Percentiles rank a stretch among this genome's conserved stretches.
Evolutionary conservation across 2,888 invertebrate genomes (phyloP).

Genomic region (Mythimna albipuncta): DNA sequence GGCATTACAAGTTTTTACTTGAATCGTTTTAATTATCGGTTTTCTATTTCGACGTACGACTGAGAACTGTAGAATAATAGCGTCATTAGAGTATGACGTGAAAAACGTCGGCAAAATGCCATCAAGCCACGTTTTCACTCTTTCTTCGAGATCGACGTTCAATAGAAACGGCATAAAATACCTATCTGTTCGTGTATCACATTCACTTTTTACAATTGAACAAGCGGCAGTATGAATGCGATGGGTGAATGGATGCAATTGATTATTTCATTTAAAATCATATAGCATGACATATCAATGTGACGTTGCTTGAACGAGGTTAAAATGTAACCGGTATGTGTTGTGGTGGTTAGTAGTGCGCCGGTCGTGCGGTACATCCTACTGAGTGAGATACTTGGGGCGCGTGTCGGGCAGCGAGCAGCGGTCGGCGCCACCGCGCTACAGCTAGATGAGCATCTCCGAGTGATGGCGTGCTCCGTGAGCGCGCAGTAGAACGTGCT

Average conservation of each 20-base stretch:
- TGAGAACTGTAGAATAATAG: slow-evolving; percentile 85
- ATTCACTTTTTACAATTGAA: slow-evolving; percentile 72
- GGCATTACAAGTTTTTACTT: slow-evolving; percentile 68
- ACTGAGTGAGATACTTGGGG: slow-evolving; percentile 36
- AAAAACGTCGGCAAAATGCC: slow-evolving; percentile 73
- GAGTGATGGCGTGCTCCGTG: slow-evolving; percentile 68
- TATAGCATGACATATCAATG: slow-evolving; percentile 36
- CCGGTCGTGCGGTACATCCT: slow-evolving; percentile 28
- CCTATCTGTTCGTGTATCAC: slow-evolving; percentile 64
- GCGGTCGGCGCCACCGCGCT: slow-evolving; percentile 62
- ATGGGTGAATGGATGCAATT: slow-evolving; percentile 53
- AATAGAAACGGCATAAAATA: slow-evolving; percentile 71
- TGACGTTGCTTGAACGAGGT: slow-evolving; percentile 28
- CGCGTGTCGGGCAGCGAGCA: slow-evolving; percentile 41
- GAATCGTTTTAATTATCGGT: slow-evolving; percentile 77
- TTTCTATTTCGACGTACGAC: slow-evolving; percentile 83
- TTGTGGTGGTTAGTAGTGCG: slow-evolving; percentile 11
- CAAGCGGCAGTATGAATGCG: slow-evolving; percentile 31
- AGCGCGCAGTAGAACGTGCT: slow-evolving; percentile 71
- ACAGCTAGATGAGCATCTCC: slow-evolving; percentile 68
- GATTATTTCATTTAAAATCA: slow-evolving; percentile 54
- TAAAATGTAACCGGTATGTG: slow-evolving; percentile 31
- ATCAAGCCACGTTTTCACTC: slow-evolving; percentile 77
- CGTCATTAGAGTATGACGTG: slow-evolving; percentile 72
- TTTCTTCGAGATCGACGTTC: slow-evolving; percentile 70